Base-by-base conservation (phyloP, 2,888 invertebrate species). In the Subacronicta megacephala region DNA sequence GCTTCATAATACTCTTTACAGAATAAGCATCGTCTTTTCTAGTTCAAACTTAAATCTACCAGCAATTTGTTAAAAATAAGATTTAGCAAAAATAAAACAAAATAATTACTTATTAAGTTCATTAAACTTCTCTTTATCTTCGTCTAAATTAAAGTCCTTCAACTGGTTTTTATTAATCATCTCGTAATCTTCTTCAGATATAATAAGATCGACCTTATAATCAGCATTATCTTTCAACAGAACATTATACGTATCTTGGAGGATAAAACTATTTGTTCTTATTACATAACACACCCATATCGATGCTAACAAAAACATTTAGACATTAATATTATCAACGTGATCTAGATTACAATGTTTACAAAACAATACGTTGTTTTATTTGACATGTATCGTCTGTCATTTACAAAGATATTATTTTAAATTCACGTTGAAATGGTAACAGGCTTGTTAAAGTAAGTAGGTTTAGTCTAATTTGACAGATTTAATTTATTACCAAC, bases 141-240 rank as follows among this genome's bases (percentile, higher is more conserved):
- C 47, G 15, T 69, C 62, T 45, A 75, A 56, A 15, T 40, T 57
- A 23, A 68, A 68, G 2, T 69, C 49, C 23, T 62, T 64, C n/a
- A 72, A 29, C 20, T 77, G 55, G 1, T 74, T 50, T 50, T 54
- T 58, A 36, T 62, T 46, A 9, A 83, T 71, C 78, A 83, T 78
- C 47, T 85, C 84, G 53, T 83, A 85, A 58, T 89, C 87, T 0
- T 81, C 76, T 0, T 84, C 78, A 10, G 60, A 56, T 15, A 88
- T 59, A 0, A 65, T 49, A 43, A 84, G 74, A 42, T 87, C 80
- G 16, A 88, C 78, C 47, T 75, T 82, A 46, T 83, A 84, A 53
- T 82, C 80, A 5, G 63, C 72, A 54, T 70, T 78, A 52, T 82
- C 78, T 58, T 75, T 81, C 38, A 81, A 50, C 6, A 75, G 36